Evolutionary conservation across 2,113 vertebrate species (phyloP).

Genomic region (Rhabdomys dilectus): DNA sequence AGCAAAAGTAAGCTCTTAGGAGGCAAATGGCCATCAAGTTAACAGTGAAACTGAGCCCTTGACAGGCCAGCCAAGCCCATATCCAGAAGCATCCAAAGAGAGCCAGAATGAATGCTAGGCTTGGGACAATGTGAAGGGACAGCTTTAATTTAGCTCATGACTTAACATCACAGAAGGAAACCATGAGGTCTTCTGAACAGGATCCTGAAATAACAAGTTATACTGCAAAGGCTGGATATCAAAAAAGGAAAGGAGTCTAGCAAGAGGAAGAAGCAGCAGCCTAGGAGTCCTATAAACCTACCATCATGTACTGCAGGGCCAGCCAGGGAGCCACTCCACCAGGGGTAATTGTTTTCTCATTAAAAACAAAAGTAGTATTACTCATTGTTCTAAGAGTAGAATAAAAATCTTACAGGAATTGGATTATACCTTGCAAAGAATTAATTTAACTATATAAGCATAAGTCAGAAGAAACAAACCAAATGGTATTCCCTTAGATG

Average conservation of each 20-base stretch:
- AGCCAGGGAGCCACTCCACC: neutral
- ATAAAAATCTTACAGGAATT: neutral
- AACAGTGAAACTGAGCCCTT: neutral
- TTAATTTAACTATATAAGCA: neutral
- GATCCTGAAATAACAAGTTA: neutral
- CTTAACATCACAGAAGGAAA: neutral
- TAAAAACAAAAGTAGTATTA: neutral
- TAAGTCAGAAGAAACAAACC: neutral
- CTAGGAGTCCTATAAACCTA: fast-evolving
- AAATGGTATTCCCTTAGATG: neutral
- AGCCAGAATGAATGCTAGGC: neutral
- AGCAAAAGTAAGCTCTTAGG: neutral
- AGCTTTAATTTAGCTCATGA: neutral
- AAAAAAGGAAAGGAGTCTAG: neutral
- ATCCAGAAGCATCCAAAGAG: neutral
- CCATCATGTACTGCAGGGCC: fast-evolving
- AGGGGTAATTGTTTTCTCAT: neutral
- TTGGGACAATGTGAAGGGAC: neutral
- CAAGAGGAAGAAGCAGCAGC: neutral
- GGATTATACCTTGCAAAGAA: neutral
- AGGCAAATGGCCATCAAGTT: neutral
- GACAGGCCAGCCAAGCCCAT: neutral
- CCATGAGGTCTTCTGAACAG: neutral
- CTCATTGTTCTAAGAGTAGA: neutral
- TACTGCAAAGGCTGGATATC: neutral